A percentile compares a stretch with the other conserved stretches of the same genome.
Conservation (phyloP, 2,113 vertebrate species). For the Scartelaos histophorus region DNA sequence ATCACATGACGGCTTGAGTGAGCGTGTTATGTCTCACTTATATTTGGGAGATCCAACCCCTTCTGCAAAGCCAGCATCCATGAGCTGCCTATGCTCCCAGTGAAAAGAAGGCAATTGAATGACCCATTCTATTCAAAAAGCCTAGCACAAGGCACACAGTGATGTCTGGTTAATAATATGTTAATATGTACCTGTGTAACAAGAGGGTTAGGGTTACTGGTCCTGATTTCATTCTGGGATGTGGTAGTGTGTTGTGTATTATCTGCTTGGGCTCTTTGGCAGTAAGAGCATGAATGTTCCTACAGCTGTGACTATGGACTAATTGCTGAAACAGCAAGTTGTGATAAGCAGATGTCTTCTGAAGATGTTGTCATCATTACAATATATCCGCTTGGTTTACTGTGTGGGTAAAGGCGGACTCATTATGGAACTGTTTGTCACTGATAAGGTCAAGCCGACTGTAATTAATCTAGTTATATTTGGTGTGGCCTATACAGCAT, state of each 20-base stretch:
- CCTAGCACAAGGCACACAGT: not conserved
- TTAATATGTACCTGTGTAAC: constrained; percentile 41
- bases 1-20: constrained; percentile 62
- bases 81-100: constrained; percentile 20
- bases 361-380: constrained; percentile 45
- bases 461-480: constrained; percentile 69
- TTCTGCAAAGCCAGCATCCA: constrained; percentile 58
- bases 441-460: constrained; percentile 64
- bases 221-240: constrained; percentile 4
- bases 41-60: constrained; percentile 36
- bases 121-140: constrained; percentile 22
- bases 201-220: constrained; percentile 46
- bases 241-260: constrained; percentile 16
- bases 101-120: constrained; percentile 23
- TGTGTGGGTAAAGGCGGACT: constrained; percentile 26
- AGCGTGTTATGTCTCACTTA: constrained; percentile 46
- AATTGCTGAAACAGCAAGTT: constrained; percentile 66
- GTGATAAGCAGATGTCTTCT: constrained; percentile 59
- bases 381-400: constrained; percentile 44
- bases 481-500: constrained; percentile 17
- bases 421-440: constrained; percentile 61
- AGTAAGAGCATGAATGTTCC: not conserved
- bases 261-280: constrained; percentile 19
- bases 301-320: constrained; percentile 26
- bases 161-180: constrained; percentile 6